Percentiles rank a stretch among this genome's conserved stretches.
phyloP scores from a whole-genome alignment of 1,140 invertebrate genomes.

The Idris sp. region DNA sequence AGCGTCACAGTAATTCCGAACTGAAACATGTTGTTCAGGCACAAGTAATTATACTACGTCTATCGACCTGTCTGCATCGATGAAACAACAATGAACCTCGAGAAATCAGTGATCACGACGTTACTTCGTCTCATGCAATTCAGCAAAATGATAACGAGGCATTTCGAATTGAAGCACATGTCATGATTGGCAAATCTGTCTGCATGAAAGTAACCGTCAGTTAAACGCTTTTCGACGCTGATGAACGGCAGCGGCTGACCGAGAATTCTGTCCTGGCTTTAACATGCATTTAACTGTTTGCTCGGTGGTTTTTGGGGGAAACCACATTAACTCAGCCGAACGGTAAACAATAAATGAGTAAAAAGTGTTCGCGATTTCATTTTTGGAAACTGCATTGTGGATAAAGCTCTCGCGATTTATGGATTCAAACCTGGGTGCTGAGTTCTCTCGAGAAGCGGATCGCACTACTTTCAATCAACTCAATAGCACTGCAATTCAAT shows the following conservation, averaged over 20 bases:
- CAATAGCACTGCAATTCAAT: slow-evolving; percentile 36
- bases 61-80: slow-evolving; percentile 59
- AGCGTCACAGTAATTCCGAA: slow-evolving; percentile 72
- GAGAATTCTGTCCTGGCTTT: no score
- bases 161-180: slow-evolving; percentile 50
- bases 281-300: no score
- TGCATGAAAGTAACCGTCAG: slow-evolving; percentile 9
- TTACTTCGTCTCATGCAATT: slow-evolving; percentile 49
- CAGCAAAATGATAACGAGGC: slow-evolving; percentile 60
- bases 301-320: no score
- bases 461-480: slow-evolving; percentile 47
- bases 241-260: no score
- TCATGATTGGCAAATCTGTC: slow-evolving; percentile 55
- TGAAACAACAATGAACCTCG: slow-evolving; percentile 56
- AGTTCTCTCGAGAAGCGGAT: slow-evolving; percentile 25
- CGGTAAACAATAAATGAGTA: slow-evolving; percentile 13
- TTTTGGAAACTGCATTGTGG: slow-evolving; percentile 10
- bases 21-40: slow-evolving; percentile 67
- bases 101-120: slow-evolving; percentile 55
- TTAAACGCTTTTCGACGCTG: not conserved
- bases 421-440: slow-evolving; percentile 12
- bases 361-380: slow-evolving; percentile 14
- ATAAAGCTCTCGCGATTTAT: slow-evolving; percentile 23
- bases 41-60: slow-evolving; percentile 70
- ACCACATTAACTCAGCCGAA: no score